A percentile compares a stretch with the other conserved stretches of the same genome.
Evolutionary conservation across 2,797 vertebrate genomes (phyloP).

Genomic region (Neostethus bicornis): DNA sequence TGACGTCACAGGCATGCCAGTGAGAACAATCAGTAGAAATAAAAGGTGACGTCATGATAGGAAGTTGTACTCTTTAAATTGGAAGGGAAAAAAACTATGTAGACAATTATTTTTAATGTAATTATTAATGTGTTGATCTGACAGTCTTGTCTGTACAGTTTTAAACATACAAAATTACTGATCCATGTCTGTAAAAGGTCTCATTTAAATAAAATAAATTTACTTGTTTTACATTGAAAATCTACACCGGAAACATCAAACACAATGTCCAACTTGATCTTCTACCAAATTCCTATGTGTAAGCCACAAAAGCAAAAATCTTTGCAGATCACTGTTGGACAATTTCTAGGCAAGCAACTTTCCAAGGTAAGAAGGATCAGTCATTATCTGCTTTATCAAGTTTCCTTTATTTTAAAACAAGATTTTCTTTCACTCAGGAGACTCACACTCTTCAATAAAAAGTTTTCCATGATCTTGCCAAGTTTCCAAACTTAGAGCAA

Average conservation of each 20-base stretch:
- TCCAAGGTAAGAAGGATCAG: slow-evolving; percentile 50
- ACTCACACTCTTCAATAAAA: background rate
- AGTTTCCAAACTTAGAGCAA: slow-evolving; percentile 7
- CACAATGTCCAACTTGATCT: accelerated
- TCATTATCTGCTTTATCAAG: background rate
- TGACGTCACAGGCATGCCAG: too few species aligned
- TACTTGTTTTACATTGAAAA: slow-evolving; percentile 44
- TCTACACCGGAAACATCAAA: background rate
- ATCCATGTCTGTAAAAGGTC: too few species aligned
- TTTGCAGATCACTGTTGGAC: slow-evolving; percentile 15
- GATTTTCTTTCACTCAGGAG: accelerated
- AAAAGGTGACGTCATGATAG: too few species aligned
- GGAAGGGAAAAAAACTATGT: too few species aligned
- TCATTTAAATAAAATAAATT: too few species aligned
- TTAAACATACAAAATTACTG: too few species aligned
- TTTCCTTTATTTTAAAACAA: background rate
- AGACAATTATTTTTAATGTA: too few species aligned
- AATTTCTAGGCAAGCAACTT: slow-evolving; percentile 17
- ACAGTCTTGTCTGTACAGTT: too few species aligned
- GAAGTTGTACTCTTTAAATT: too few species aligned
- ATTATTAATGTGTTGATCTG: too few species aligned
- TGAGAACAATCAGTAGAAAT: too few species aligned
- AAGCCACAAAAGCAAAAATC: slow-evolving; percentile 20
- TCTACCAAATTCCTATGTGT: slow-evolving; percentile 12
- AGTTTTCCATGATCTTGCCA: slow-evolving; percentile 16